These are phyloP conservation scores for Amblyornis subalaris DNA, from an alignment of 2,113 vertebrate species.

Conservation along the genomic window DNA sequence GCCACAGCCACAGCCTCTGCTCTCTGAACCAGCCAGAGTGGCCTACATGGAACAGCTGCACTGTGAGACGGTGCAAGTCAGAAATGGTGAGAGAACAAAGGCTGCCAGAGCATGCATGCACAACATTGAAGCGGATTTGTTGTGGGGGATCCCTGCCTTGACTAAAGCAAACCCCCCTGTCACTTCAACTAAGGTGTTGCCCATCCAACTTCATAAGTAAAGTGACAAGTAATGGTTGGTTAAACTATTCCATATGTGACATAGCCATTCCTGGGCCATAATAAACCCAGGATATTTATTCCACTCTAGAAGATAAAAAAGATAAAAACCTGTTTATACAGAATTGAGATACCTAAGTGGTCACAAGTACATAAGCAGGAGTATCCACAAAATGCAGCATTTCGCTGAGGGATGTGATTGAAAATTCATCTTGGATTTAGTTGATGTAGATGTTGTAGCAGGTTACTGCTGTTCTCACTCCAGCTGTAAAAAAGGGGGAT, in stretches of 20 bases:
- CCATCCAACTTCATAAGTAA: neutral
- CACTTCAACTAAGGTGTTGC: neutral
- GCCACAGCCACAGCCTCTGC: neutral
- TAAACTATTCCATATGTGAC: neutral
- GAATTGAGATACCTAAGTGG: neutral
- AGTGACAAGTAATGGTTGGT: neutral
- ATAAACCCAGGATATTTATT: neutral
- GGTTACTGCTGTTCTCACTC: neutral
- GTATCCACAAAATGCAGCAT: neutral
- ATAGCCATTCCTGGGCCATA: neutral
- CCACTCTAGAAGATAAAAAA: neutral
- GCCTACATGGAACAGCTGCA: neutral
- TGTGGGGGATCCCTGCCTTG: neutral
- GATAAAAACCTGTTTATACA: neutral
- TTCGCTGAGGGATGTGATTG: neutral
- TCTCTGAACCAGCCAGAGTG: neutral
- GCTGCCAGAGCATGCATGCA: neutral
- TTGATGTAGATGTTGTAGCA: neutral
- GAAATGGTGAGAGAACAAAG: neutral
- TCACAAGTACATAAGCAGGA: neutral
- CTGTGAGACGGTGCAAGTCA: neutral
- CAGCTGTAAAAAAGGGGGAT: neutral
- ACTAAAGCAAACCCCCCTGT: neutral
- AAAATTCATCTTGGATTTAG: neutral
- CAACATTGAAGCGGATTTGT: fast-evolving